Base-by-base conservation (phyloP, 2,888 invertebrate species). In the Acleris literana region DNA sequence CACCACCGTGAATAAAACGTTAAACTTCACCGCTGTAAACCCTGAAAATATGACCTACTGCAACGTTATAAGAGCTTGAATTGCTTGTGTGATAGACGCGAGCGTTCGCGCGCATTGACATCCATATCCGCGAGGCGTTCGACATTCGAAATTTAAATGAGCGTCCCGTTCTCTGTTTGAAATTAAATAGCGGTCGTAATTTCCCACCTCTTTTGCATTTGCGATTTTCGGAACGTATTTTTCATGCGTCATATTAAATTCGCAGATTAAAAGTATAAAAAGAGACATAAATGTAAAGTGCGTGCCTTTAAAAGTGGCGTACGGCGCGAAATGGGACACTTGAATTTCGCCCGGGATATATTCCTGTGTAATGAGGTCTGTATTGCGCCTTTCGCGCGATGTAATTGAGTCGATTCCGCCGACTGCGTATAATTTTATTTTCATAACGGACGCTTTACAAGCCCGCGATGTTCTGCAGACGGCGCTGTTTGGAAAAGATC, bases 211-310 rank as follows among this genome's bases (percentile, higher is more conserved):
- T 83, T 81, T 83, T 81, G 80, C 75, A 69, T 75, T 74, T 75
- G 80, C 76, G 77, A 81, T 82, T 83, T 86, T 49, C 54, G n/a
- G 13, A 29, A 22, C 62, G 57, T 52, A 20, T 52, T 66, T 86
- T 87, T 87, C 86, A 83, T 81, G 78, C 73, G 82, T 82, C 75
- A 84, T 88, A 86, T 87, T 85, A 88, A 87, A 86, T 86, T 84
- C 83, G 85, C 80, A 82, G 85, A 87, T 88, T 85, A 85, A 84
- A 83, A 84, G 86, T 84, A 85, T 86, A 84, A 86, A 86, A 87
- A 85, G 76, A 77, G 79, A 80, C 82, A 87, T 86, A 86, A 88
- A 86, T 81, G 85, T 83, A 83, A 86, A 87, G 86, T 83, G 80
- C 73, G 76, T 77, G 77, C 79, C 78, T 85, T 86, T 82, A 83